Evolutionary conservation across 1,140 invertebrate species (phyloP), one percentile per base, ranked within the genome.

Genomic region (Zeugodacus cucurbitae): DNA sequence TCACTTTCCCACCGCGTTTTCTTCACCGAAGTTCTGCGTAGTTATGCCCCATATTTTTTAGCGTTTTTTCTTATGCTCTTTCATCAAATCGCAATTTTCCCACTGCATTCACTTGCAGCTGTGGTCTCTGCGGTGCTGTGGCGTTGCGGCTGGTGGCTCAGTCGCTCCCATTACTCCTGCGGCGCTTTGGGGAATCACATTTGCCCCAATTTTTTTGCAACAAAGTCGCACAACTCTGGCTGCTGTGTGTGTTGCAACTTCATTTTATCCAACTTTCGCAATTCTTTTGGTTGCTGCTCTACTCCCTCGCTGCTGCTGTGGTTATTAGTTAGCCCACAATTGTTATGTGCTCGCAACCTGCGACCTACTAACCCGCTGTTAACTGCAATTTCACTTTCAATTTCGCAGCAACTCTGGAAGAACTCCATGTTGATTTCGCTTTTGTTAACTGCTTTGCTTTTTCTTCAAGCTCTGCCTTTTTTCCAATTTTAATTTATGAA

Each of bases 61-160:
- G 41, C 41, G 44, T 26, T 48, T 82, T 82, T 82, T 26, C n/a
- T 10, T 26, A 5, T 26, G 17, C 41, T 82, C 41, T 82, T 82
- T 44, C 74, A 82, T 82, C 41, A 82, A 82, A 82, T 29, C 44
- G 74, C 34, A 82, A 82, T 82, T 82, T 82, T 82, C 74, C 74
- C 34, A 44, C 74, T 82, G 74, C 74, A 44, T 82, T 82, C 74
- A 82, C n/a, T 82, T 82, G 74, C 74, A 82, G 74, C 74, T 82
- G 74, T 41, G 41, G 74, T 82, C 74, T 48, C 74, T 34, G 74
- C 41, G 74, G 74, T 48, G 37, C n/a, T 74, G 26, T 32, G 17
- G 62, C 26, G 26, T 67, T 29, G 67, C 32, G 74, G 74, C 74
- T 74, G 70, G 17, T 34, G 70, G 17, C 20, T 82, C 41, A 82